These are phyloP conservation scores for Caenorhabditis sp. DNA, from an alignment of 2,888 invertebrate species.

Conservation along the genomic window DNA sequence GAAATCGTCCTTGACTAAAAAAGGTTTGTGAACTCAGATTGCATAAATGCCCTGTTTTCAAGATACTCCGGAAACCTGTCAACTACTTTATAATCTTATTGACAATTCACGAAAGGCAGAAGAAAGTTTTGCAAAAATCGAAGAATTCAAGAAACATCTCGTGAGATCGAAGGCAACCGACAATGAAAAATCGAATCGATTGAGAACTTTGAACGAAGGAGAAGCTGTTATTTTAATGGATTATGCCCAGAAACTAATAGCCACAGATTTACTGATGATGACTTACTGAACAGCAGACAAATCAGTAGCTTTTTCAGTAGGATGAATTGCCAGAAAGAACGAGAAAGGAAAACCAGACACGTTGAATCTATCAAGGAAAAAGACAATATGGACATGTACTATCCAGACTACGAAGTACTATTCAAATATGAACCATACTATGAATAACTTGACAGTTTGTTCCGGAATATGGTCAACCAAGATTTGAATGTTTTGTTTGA, in stretches of 20 bases:
- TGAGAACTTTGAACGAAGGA: slow-evolving; percentile 2
- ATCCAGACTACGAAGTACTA: too few relatives aligned
- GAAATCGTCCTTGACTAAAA: neutral
- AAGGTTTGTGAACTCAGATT: neutral
- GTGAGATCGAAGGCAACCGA: slow-evolving; percentile 6
- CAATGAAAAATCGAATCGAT: neutral
- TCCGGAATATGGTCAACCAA: too few relatives aligned
- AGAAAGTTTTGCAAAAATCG: neutral
- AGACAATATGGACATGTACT: too few relatives aligned
- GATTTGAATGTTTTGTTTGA: too few relatives aligned
- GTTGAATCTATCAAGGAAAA: too few relatives aligned
- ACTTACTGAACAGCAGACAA: too few relatives aligned
- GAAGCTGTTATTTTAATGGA: slow-evolving; percentile 15
- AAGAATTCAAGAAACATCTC: slow-evolving; percentile 11
- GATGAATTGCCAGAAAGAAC: too few relatives aligned
- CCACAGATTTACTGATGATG: too few relatives aligned
- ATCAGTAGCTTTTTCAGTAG: too few relatives aligned
- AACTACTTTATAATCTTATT: neutral
- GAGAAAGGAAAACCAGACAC: too few relatives aligned
- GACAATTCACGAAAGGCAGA: neutral
- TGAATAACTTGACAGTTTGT: too few relatives aligned
- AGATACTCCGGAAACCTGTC: neutral
- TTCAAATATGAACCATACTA: too few relatives aligned
- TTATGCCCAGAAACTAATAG: slow-evolving; percentile 21
- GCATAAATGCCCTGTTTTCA: neutral